These are phyloP conservation scores for Sebastes alutus DNA, from an alignment of 2,797 vertebrate species.

Conservation along the genomic window DNA sequence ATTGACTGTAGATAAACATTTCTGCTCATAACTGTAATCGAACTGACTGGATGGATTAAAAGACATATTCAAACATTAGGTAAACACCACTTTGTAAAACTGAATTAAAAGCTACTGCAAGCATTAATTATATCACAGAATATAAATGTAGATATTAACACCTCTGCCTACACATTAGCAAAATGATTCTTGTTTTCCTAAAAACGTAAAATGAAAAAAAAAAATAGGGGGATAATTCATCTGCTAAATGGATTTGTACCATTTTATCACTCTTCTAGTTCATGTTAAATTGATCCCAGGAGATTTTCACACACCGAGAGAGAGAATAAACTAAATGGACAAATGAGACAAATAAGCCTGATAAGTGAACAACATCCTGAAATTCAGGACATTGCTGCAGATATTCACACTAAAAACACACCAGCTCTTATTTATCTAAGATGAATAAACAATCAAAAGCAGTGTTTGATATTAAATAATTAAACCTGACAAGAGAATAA, in stretches of 20 bases:
- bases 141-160: background rate
- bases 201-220: background rate
- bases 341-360: background rate
- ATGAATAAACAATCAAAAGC: background rate
- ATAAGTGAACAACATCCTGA: background rate
- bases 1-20: background rate
- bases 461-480: background rate
- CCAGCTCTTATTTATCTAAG: background rate
- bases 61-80: background rate
- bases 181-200: constrained; percentile 12
- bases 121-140: background rate
- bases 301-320: background rate
- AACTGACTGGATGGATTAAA: background rate
- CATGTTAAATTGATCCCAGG: constrained; percentile 12
- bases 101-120: background rate
- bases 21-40: background rate
- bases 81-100: background rate
- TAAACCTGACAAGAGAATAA: background rate
- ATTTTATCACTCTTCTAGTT: background rate
- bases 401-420: background rate
- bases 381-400: background rate
- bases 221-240: background rate
- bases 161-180: constrained; percentile 1
- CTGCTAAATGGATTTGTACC: constrained; percentile 3
- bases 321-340: background rate